Base-by-base conservation (phyloP, 2,797 vertebrate genomes). In the Chloroceryle amazona region DNA sequence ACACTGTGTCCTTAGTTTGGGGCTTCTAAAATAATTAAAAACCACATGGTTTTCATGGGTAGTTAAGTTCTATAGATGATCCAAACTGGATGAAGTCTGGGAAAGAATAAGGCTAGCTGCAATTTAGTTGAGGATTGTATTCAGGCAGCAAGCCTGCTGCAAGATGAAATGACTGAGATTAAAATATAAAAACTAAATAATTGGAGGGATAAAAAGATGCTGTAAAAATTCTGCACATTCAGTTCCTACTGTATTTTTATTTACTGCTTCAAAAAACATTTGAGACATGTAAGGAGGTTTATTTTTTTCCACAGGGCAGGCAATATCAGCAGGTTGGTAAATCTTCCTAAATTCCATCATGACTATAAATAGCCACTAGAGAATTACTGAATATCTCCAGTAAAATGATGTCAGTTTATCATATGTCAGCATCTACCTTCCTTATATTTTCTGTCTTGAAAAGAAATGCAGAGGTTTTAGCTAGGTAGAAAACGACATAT, bases 331-430 rank as follows among this genome's bases (percentile, higher is more conserved):
- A 86, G 44, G 46, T 70, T 93, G 47, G 73, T 89, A 94, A 94
- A 84, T 90, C 80, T 94, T 95, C 65, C 68, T 35, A 42, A 95
- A 90, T 79, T 95, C 75, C 47, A 76, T 26, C 51, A 61, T 91
- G 73, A 79, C 80, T 94, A 46, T 88, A 75, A 95, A 91, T 80
- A 95, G 63, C 58, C 91, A 81, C 19, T 78, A 70, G 86, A 93
- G 51, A 84, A 82, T 91, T 92, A 92, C 35, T 80, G 82, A 90
- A 65, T 94, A 94, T 49, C 46, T 88, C 49, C 57, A 62, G 42
- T 72, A 86, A 93, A 93, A 94, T 66, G 28, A 80, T 61, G 76
- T 25, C 51, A 80, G n/a, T 86, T 90, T 88, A 93, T 95, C 87
- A 91, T 42, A 58, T 35, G 42, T 66, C 87, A 95, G 60, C 20